These are phyloP conservation scores for Hecatera dysodea DNA, from an alignment of 2,888 invertebrate species.

Conservation along the genomic window DNA sequence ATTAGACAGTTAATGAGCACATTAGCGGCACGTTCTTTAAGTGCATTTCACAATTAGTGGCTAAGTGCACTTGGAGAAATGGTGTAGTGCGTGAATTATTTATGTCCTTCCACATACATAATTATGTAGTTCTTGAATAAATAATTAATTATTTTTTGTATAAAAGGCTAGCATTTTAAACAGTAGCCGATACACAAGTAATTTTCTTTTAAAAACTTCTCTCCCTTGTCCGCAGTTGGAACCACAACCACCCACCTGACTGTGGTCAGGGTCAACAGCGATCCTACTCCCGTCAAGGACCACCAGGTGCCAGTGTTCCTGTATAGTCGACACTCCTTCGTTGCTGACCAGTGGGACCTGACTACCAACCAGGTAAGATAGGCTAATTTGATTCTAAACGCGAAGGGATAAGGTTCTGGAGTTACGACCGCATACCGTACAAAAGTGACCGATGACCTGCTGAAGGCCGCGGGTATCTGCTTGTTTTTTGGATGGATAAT, in stretches of 20 bases:
- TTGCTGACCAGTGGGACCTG: slow-evolving; percentile 94
- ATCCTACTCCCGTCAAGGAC: slow-evolving; percentile 94
- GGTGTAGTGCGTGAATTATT: neutral
- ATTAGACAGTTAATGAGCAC: slow-evolving; percentile 1
- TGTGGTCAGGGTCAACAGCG: slow-evolving; percentile 93
- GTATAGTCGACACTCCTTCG: slow-evolving; percentile 92
- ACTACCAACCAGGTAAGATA: slow-evolving; percentile 94
- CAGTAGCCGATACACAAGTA: no score
- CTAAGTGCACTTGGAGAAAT: slow-evolving; percentile 8
- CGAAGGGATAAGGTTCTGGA: no score
- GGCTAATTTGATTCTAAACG: neutral
- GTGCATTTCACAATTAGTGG: neutral
- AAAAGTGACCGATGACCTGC: no score
- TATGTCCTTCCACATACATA: neutral
- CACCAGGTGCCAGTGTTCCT: slow-evolving; percentile 95
- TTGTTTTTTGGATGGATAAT: no score
- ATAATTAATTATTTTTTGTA: neutral
- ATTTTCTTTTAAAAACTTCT: no score
- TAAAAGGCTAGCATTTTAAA: no score
- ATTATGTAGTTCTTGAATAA: neutral
- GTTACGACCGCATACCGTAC: no score
- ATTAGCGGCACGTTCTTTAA: neutral
- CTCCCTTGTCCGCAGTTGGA: slow-evolving; percentile 89
- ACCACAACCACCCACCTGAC: slow-evolving; percentile 94
- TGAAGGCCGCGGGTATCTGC: no score